Evolutionary conservation across 2,797 vertebrate species (phyloP).

Genomic region (Nasua narica): DNA sequence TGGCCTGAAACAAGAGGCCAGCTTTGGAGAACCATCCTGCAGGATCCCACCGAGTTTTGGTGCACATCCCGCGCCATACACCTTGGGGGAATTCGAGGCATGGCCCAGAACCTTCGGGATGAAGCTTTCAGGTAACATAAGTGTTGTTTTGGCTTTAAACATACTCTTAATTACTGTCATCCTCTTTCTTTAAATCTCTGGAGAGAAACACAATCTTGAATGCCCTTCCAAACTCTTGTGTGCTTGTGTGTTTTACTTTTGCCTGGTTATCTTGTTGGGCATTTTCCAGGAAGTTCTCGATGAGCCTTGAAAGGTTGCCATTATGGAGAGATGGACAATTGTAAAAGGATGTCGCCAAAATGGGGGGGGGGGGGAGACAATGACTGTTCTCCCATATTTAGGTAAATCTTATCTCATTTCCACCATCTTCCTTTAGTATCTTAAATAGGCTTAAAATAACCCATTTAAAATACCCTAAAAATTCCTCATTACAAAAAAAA

Average conservation of each 20-base stretch:
- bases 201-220: constrained; percentile 28
- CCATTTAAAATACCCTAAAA: background rate
- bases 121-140: background rate
- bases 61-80: too few relatives aligned
- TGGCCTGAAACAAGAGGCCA: background rate
- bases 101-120: background rate
- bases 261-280: background rate
- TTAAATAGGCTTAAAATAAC: background rate
- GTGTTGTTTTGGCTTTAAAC: background rate
- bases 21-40: background rate
- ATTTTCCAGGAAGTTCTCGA: constrained; percentile 32
- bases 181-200: constrained; percentile 20
- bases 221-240: background rate
- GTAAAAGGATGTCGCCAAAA: background rate
- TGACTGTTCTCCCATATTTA: background rate
- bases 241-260: background rate
- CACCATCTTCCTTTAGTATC: background rate
- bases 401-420: background rate
- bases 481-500: background rate
- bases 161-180: background rate
- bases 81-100: background rate
- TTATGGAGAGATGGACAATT: background rate
- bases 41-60: background rate
- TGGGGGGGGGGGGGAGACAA: background rate
- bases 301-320: constrained; percentile 2